Evolutionary conservation across 2,797 vertebrate genomes (phyloP), one percentile per base, ranked within the genome.

Genomic region (Thripadectes ignobilis): DNA sequence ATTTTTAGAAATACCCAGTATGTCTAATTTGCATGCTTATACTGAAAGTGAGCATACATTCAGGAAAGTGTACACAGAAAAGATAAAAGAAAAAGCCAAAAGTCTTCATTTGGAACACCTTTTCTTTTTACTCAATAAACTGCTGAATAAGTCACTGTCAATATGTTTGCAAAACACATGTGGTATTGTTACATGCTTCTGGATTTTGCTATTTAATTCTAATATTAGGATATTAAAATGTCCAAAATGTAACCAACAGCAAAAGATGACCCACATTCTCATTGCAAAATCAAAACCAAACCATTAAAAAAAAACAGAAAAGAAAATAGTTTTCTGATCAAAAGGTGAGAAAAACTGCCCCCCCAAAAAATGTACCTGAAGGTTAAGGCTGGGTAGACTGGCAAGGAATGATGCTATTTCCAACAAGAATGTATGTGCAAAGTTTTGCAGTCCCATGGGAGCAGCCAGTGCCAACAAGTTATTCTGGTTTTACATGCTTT

Each of bases 401-500:
- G 62, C 48, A 89, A 73, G 30, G 32, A 80, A 55, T 41, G 41
- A 92, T 66, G 52, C 73, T 73, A 66, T 90, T 96, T 83, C 62
- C 66, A 95, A 58, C 54, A 85, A 39, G 76, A 94, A 85, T 29
- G 39, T n/a, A 39, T 74, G 43, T 38, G 79, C 62, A 90, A 69
- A 85, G 52, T 73, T 93, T 72, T 95, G 55, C 34, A 78, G 72
- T 68, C 55, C 91, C 79, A 78, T 20, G 59, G 91, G 63, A 95
- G 34, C 59, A 41, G 38, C 46, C 54, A 79, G 45, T 73, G 93
- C 69, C 75, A 92, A 95, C 92, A 92, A 95, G 96, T 96, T 92
- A 92, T 95, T 94, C 95, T 93, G 85, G 96, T 96, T 96, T 94
- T 92, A 91, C 92, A n/a, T 65, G 91, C 79, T 71, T 71, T 29